phyloP scores from a whole-genome alignment of 1,140 invertebrate genomes.

The Diachasma alloeum region DNA sequence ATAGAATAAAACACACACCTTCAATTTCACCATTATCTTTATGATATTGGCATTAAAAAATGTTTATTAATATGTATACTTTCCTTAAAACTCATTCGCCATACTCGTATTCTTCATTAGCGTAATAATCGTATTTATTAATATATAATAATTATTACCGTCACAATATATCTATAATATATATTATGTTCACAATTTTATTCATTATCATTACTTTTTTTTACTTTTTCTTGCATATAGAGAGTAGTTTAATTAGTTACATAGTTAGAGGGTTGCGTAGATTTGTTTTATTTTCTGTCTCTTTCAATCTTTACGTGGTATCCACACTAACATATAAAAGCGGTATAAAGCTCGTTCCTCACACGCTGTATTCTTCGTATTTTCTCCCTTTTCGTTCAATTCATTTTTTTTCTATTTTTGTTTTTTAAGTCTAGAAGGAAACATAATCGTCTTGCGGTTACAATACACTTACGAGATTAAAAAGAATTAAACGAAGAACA shows the following conservation, averaged over 20 bases:
- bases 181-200: constrained; percentile 55
- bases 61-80: constrained; percentile 65
- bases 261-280: constrained; percentile 53
- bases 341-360: constrained; percentile 64
- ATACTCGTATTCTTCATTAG: constrained; percentile 61
- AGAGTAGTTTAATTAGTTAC: constrained; percentile 53
- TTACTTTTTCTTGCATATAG: constrained; percentile 47
- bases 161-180: constrained; percentile 52
- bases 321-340: constrained; percentile 64
- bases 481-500: neutral
- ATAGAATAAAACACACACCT: constrained; percentile 34
- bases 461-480: neutral
- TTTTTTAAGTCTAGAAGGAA: neutral
- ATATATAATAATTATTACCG: constrained; percentile 46
- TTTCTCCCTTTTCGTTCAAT: neutral
- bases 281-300: constrained; percentile 40
- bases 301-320: constrained; percentile 55
- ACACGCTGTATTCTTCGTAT: constrained; percentile 48
- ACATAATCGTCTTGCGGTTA: neutral
- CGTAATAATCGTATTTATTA: constrained; percentile 54
- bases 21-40: constrained; percentile 58
- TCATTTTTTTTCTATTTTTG: neutral
- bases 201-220: constrained; percentile 30
- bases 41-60: constrained; percentile 63
- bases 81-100: constrained; percentile 62